A percentile compares a stretch with the other conserved stretches of the same genome.
Conservation (phyloP, 1,140 invertebrate species). For the Calephelis virginiensis region DNA sequence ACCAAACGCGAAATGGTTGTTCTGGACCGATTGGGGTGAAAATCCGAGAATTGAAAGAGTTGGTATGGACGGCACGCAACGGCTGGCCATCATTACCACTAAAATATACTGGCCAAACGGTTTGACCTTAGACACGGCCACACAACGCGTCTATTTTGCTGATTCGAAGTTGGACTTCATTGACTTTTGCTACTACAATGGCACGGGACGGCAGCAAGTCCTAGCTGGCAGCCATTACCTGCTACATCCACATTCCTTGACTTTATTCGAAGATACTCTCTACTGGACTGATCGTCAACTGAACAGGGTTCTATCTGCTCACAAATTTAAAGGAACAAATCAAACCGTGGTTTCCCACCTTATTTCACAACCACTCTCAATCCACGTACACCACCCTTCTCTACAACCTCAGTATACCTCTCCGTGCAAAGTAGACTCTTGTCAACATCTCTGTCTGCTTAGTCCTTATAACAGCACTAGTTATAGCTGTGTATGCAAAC, state of each 20-base stretch:
- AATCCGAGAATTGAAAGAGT: conserved; percentile 97
- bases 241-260: conserved; percentile 96
- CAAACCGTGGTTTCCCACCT: conserved; percentile 96
- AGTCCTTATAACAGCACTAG: conserved; percentile 84
- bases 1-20: conserved; percentile 90
- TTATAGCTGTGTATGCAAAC: conserved; percentile 94
- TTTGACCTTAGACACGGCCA: conserved; percentile 95
- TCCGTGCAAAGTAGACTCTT: conserved; percentile 89
- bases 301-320: conserved; percentile 91
- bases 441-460: conserved; percentile 95
- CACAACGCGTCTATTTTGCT: conserved; percentile 96
- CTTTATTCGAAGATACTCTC: conserved; percentile 94
- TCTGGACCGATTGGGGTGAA: conserved; percentile 99
- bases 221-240: conserved; percentile 93
- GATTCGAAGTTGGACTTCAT: conserved; percentile 99
- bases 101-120: conserved; percentile 99
- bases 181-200: conserved; percentile 98
- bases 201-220: conserved; percentile 92
- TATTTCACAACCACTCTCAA: conserved; percentile 95
- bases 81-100: conserved; percentile 93
- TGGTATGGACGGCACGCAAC: conserved; percentile 95
- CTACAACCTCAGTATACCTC: conserved; percentile 92
- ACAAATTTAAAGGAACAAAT: conserved; percentile 94
- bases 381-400: conserved; percentile 95
- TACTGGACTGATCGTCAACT: conserved; percentile 98